Evolutionary conservation across 2,113 vertebrate species (phyloP), one percentile per base, ranked within the genome.

Genomic region (Rhinopithecus roxellana): DNA sequence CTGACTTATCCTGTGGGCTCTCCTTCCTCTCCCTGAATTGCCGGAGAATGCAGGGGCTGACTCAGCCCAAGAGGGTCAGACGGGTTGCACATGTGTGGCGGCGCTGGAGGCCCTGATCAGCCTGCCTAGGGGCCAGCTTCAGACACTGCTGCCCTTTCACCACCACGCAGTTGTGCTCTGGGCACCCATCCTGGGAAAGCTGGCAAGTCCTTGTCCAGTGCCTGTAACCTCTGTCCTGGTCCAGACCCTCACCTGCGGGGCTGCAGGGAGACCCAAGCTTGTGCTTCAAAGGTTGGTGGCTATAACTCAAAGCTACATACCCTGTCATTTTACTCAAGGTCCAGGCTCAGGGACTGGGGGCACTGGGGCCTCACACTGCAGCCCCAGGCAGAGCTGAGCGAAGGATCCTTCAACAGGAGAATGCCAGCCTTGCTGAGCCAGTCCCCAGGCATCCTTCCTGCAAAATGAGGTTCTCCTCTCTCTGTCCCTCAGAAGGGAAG

Each of bases 121-220:
- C 70, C 70, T 13, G 38, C 70, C 38, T 52, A 6, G 8, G 70
- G n/a, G 70, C 38, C 11, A 3, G 10, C 5, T 74, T 23, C 38
- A 1, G 35, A 14, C 64, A 18, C 3, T 30, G 43, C 38, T 25
- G 45, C 16, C 43, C 25, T 0, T 18, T 48, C 45, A 5, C 75
- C 4, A 43, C 38, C 88, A 35, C 2, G 0, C 0, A 3, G 16
- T 2, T 50, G 35, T 22, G 40, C 8, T 17, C 22, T 10, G 16
- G 61, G 43, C 17, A 17, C 2, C 2, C 10, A 8, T 40, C 45
- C 38, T 59, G 48, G 32, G 35, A 2, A 14, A 43, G 27, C 40
- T 16, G 32, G 22, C 0, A 0, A 25, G 35, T 27, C 59, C 25
- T 45, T 22, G 59, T 50, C 32, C 17, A 38, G 81, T 7, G 27